These are phyloP conservation scores for Lasioglossum leucozonium DNA, from an alignment of 2,888 invertebrate species.

Conservation along the genomic window DNA sequence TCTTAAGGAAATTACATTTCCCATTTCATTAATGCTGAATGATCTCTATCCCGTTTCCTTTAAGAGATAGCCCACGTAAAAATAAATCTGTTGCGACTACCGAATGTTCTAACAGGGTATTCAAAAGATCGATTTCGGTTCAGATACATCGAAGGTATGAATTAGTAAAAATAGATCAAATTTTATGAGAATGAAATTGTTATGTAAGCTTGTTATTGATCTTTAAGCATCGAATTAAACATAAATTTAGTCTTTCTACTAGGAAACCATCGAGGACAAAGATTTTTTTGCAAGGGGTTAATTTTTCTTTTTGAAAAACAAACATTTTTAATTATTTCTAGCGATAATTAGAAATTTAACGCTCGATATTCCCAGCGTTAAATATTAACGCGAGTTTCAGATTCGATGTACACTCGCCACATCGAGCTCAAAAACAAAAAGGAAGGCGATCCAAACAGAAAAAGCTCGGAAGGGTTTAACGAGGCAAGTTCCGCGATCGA, in stretches of 20 bases:
- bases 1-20: constrained; percentile 16
- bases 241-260: too few species aligned
- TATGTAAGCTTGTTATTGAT: too few species aligned
- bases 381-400: neutral
- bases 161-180: too few species aligned
- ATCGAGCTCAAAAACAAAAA: neutral
- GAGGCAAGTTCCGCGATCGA: constrained; percentile 48
- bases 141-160: neutral
- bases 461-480: constrained; percentile 30
- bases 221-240: too few species aligned
- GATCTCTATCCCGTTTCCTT: neutral
- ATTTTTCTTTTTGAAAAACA: neutral
- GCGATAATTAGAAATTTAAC: neutral
- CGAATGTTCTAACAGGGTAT: neutral
- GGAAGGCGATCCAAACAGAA: too few species aligned
- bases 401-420: neutral
- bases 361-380: neutral
- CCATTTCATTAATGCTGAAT: constrained; percentile 14
- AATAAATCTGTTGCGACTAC: neutral
- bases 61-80: neutral
- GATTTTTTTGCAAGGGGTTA: too few species aligned
- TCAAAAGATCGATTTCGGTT: neutral
- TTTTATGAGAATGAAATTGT: too few species aligned
- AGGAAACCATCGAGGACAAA: too few species aligned
- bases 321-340: neutral